phyloP scores from a whole-genome alignment of 2,797 vertebrate species.

The Uromys caudimaculatus region DNA sequence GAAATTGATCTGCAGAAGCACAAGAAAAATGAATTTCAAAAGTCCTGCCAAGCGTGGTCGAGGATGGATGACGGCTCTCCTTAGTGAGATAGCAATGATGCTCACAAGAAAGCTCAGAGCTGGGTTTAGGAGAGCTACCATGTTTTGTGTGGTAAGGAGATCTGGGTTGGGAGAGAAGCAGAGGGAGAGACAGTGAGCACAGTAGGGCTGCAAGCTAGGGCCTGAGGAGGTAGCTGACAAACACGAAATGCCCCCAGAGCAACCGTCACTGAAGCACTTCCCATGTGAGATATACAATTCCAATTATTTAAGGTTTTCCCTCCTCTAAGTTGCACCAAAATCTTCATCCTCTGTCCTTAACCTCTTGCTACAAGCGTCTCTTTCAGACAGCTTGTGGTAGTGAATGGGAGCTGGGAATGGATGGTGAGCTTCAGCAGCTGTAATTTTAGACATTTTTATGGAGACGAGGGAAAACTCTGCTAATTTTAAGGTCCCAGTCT shows the following conservation, averaged over 20 bases:
- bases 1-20: constrained; percentile 29
- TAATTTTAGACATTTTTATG: neutral
- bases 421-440: neutral
- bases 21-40: constrained; percentile 57
- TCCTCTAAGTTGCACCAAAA: neutral
- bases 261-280: neutral
- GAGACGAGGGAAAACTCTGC: neutral
- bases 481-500: neutral
- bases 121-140: neutral
- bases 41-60: neutral
- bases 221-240: neutral
- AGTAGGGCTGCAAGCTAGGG: neutral
- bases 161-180: neutral
- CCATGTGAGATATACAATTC: neutral
- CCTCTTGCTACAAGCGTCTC: neutral
- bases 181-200: too few species aligned
- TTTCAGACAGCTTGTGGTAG: neutral
- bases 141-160: constrained; percentile 15
- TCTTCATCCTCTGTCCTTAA: neutral
- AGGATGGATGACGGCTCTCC: neutral
- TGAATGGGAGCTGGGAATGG: too few species aligned
- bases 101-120: neutral
- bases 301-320: neutral
- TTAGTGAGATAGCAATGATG: neutral
- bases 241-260: rapidly evolving